These are phyloP conservation scores for Acrocephalus kingi DNA, from an alignment of 2,113 vertebrate species.

Conservation along the genomic window DNA sequence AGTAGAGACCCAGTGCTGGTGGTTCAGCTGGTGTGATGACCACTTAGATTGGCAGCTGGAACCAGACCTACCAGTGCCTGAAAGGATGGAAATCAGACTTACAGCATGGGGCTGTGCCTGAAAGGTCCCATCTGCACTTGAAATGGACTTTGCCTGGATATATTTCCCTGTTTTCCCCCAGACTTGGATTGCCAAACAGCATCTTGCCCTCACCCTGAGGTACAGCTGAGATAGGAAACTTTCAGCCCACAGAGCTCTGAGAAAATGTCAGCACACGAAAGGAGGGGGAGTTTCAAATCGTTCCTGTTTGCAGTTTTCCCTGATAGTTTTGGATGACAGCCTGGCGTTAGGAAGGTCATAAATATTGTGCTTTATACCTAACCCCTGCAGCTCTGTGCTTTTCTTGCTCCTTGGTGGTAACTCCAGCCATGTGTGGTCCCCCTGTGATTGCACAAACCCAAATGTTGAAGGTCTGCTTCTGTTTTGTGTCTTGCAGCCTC, in stretches of 20 bases:
- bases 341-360: not conserved
- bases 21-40: not conserved
- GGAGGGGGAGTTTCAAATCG: not conserved
- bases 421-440: not conserved
- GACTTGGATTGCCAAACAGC: not conserved
- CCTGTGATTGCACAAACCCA: not conserved
- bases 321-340: not conserved
- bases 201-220: not conserved
- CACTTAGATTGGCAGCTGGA: not conserved
- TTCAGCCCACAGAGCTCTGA: not conserved
- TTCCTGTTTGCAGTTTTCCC: not conserved
- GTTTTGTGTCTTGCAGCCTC: conserved; percentile 81
- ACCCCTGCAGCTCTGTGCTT: not conserved
- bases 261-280: not conserved
- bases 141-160: not conserved
- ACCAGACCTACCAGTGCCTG: not conserved
- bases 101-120: not conserved
- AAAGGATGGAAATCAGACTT: accelerated
- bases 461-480: not conserved
- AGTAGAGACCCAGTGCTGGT: not conserved
- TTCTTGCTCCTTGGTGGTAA: not conserved
- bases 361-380: not conserved
- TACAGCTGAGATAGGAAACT: not conserved
- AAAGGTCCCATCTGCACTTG: not conserved
- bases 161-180: not conserved